Base-by-base conservation (phyloP, 1,140 invertebrate species). In the Aphaenogaster floridana region DNA sequence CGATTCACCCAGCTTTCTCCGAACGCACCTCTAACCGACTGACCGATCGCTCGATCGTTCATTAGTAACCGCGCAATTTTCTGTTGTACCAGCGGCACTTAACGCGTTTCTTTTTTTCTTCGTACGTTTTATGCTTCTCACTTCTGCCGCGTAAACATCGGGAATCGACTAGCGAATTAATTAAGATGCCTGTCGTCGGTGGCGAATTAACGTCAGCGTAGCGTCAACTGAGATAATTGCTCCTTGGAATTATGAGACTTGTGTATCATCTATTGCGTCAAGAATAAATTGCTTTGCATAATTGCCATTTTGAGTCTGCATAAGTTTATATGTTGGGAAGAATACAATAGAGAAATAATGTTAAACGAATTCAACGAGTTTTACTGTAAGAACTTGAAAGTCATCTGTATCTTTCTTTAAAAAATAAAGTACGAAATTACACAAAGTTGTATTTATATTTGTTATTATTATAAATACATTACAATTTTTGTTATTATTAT, bases 1-100 rank as follows among this genome's bases (percentile, higher is more conserved):
- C 64, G 83, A 81, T 72, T 79, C 80, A 69, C 36, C 80, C 86
- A 88, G 84, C 90, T 90, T 93, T 93, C 90, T 54, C 83, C 81
- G 48, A 83, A 72, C n/a, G 66, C n/a, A 15, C 69, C 45, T 84
- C 39, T 84, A 50, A 71, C 64, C 57, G 54, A 84, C 69, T 76
- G 54, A 66, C 21, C 72, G 42, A 61, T 52, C n/a, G 11, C 59
- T 61, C 36, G n/a, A 77, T 78, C 34, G 36, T 68, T 86, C 79
- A 54, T 80, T 77, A 21, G n/a, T 15, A 17, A 48, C 42, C 42
- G 42, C 48, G 42, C 59, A 28, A 28, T 17, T 17, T 74, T 74
- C 21, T 59, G 7, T 45, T 11, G 36, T 59, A 28, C 39, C 6
- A 6, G 17, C 68, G 13, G 13, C 52, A 83, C 28, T 34, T 45